Evolutionary conservation across 2,113 vertebrate species (phyloP).

Genomic region (Athene cunicularia): DNA sequence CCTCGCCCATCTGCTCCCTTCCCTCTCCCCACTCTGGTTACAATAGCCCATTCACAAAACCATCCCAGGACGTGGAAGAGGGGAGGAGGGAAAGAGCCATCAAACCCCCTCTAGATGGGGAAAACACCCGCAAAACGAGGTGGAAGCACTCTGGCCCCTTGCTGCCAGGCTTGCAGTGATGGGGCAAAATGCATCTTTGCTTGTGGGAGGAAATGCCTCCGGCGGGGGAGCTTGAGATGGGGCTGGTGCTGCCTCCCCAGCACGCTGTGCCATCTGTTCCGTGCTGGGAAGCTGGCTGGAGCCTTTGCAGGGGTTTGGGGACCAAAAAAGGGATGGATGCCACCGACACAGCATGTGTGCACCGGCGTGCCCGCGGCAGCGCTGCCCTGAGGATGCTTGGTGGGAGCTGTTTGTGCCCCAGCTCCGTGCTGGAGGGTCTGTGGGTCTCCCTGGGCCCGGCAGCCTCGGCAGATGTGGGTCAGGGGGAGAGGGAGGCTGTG

Average conservation of each 20-base stretch:
- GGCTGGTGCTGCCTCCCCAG: neutral
- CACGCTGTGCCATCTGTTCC: neutral
- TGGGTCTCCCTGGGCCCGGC: accelerated
- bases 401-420: accelerated
- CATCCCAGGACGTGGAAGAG: neutral
- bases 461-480: neutral
- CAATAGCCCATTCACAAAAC: conserved; percentile 64
- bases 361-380: accelerated
- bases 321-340: neutral
- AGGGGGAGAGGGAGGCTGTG: neutral
- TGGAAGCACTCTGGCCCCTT: accelerated
- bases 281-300: accelerated
- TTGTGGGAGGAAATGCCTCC: accelerated
- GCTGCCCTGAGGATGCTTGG: neutral
- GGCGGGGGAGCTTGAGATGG: accelerated
- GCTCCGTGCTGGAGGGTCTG: accelerated
- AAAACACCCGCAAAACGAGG: neutral
- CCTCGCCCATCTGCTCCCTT: conserved; percentile 34
- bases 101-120: neutral
- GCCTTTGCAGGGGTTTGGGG: neutral
- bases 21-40: neutral
- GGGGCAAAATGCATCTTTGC: neutral
- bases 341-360: accelerated
- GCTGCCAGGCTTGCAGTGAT: accelerated
- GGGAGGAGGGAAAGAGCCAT: neutral